Base-by-base conservation (phyloP, 2,888 invertebrate genomes). In the Encarsia formosa region DNA sequence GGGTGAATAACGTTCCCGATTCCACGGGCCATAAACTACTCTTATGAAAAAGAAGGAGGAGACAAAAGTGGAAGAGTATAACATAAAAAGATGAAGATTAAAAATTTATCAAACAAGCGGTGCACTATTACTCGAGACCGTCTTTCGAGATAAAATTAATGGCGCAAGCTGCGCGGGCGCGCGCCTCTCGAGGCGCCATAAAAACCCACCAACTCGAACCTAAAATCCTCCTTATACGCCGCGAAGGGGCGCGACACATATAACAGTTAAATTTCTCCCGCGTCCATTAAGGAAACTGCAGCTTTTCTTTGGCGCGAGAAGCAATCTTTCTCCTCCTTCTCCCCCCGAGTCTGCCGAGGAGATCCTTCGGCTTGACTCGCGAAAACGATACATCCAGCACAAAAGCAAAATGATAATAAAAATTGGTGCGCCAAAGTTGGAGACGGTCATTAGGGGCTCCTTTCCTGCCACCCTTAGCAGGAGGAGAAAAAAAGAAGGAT, bases 271-370 rank as follows among this genome's bases (percentile, higher is more conserved):
- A 52, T 52, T 48, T 49, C 34, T 34, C n/a, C n/a, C n/a, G n/a
- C 47, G 42, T 55, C 45, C 50, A 49, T 54, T 50, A 54, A 40
- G 42, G 50, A 49, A 45, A 41, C 54, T 44, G 46, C 35, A 51
- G 48, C 40, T 43, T 40, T 37, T 40, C 39, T 31, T 41, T 44
- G 20, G 32, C 24, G 42, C 15, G 18, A 34, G 49, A 29, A 18
- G 8, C 50, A 29, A 19, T n/a, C n/a, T n/a, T n/a, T n/a, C n/a
- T n/a, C 15, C 16, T 8, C 42, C 24, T 3, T 15, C 22, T 19
- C 5, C 6, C 35, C 16, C n/a, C 22, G 16, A 18, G 9, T 31
- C 42, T n/a, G 15, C 13, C 9, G n/a, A n/a, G n/a, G n/a, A n/a
- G n/a, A n/a, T n/a, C n/a, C n/a, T 16, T 11, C 23, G 20, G 49